Evolutionary conservation across 1,140 invertebrate genomes (phyloP).

Genomic region (Trachelipus rathkii): DNA sequence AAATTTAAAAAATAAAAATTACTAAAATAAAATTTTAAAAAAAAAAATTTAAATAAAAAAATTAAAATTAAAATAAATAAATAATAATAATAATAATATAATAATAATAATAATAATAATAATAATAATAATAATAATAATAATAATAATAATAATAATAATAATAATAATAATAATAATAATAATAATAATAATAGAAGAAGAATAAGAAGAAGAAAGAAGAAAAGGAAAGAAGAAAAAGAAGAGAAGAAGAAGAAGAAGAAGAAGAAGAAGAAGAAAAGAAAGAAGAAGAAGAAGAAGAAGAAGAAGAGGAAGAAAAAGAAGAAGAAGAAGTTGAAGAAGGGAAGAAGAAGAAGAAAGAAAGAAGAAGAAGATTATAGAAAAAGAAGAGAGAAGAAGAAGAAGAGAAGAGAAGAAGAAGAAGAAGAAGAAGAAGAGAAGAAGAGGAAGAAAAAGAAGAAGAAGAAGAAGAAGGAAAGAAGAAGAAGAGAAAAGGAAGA

Average conservation of each 20-base stretch:
- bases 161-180: slow-evolving; percentile 19
- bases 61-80: too few species aligned
- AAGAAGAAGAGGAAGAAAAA: neutral
- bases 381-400: slow-evolving; percentile 13
- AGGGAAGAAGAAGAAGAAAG: slow-evolving; percentile 14
- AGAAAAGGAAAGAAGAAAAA: slow-evolving; percentile 12
- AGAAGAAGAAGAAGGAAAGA: slow-evolving; percentile 14
- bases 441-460: slow-evolving; percentile 8
- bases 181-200: too few species aligned
- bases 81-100: too few species aligned
- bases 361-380: too few species aligned
- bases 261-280: slow-evolving; percentile 13
- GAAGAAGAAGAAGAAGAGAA: neutral
- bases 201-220: too few species aligned
- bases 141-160: too few species aligned
- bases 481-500: slow-evolving; percentile 3
- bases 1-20: too few species aligned
- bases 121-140: too few species aligned
- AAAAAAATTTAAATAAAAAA: too few species aligned
- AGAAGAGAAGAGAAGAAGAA: neutral
- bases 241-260: slow-evolving; percentile 5
- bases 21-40: too few species aligned
- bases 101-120: too few species aligned
- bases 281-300: neutral
- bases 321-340: neutral